These are phyloP conservation scores for Phalacrocorax carbo DNA, from an alignment of 2,113 vertebrate genomes.

Conservation along the genomic window DNA sequence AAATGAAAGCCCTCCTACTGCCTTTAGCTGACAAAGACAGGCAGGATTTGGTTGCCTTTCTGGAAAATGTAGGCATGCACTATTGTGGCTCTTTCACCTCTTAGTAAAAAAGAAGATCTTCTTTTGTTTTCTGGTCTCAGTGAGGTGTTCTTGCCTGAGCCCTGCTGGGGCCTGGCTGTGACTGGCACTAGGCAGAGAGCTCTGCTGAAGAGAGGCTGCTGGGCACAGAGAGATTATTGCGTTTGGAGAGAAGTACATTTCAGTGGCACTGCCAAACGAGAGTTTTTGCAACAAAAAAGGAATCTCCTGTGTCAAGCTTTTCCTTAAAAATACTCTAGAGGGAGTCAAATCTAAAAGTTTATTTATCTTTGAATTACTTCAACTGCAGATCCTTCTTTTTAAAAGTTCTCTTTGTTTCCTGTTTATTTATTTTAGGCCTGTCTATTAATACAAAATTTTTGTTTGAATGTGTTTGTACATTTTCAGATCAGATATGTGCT, in stretches of 20 bases:
- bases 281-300: constrained; percentile 21
- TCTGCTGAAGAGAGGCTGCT: background rate
- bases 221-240: background rate
- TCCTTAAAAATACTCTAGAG: constrained; percentile 90
- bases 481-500: constrained; percentile 31
- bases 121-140: background rate
- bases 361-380: constrained; percentile 67
- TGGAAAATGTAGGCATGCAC: background rate
- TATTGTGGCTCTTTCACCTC: background rate
- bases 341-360: constrained; percentile 92
- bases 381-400: constrained; percentile 27
- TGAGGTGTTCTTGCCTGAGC: background rate
- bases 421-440: constrained; percentile 54
- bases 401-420: constrained; percentile 51
- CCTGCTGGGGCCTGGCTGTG: background rate
- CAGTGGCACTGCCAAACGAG: background rate
- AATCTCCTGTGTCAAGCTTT: constrained; percentile 63
- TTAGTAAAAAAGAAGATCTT: background rate
- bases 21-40: background rate
- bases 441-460: constrained; percentile 31
- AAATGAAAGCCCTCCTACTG: background rate
- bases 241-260: background rate
- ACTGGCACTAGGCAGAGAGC: background rate
- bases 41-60: background rate
- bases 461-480: constrained; percentile 23